Base-by-base conservation (phyloP, 30 jellyfish, hydroid and myxozoan genomes). In the Hydra vulgaris region DNA sequence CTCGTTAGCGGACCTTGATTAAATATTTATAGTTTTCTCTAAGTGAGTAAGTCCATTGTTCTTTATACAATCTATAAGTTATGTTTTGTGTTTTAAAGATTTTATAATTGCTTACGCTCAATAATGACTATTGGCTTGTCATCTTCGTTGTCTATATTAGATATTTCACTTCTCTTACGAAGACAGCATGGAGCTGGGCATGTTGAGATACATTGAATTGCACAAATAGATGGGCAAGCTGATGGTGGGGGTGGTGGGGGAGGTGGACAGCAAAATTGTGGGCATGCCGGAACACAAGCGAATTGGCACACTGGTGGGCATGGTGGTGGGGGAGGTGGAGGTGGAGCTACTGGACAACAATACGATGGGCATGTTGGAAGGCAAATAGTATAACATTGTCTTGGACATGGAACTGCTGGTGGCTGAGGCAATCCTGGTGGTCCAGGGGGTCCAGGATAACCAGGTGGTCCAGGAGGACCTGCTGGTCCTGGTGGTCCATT, bases 261-360 rank as follows among this genome's bases (percentile, higher is more conserved):
- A 25, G 88, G 81, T 23, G 89, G 90, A 71, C 96, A 89, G 79
- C 96, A 89, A 21, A 86, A 87, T 79, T 89, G 89, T 72, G 97
- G 97, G 76, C 97, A 91, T 7, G 89, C 96, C 25, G 95, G 96
- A 53, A 94, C 97, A 77, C 96, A 89, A 16, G 96, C 80, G 26
- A 83, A n/a, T 26, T 94, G 84, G 71, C 96, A 91, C 82, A 91
- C 97, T 70, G 97, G 97, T 70, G 97, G 97, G 84, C 97, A 91
- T 79, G 97, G 97, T 85, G 97, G 97, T 55, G 96, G 96, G 25
- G 97, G 96, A n/a, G 97, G 93, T 52, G 97, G 95, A 79, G 95
- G 90, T 80, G 95, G 95, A 21, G 88, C 86, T 27, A 53, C 79
- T 61, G 92, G 90, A 82, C 99, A 93, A 53, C 99, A 93, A 80